Conservation (phyloP, 2,113 vertebrate species). For the Elgaria multicarinata region DNA sequence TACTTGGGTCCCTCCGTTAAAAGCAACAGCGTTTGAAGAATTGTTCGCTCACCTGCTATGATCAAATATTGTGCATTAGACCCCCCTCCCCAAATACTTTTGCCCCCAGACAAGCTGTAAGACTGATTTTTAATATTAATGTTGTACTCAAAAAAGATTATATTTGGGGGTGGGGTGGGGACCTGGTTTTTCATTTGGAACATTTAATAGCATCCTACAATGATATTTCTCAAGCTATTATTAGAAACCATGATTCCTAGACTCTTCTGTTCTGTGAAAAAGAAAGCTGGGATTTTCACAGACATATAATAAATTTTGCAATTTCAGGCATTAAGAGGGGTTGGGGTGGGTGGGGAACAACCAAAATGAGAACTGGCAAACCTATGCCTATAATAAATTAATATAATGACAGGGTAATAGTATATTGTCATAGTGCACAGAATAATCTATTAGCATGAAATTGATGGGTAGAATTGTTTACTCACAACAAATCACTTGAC, state of each 20-base stretch:
- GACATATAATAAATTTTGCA: slow-evolving; percentile 19
- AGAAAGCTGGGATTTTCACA: neutral
- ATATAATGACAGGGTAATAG: slow-evolving; percentile 20
- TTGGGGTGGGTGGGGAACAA: neutral
- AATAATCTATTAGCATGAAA: slow-evolving; percentile 24
- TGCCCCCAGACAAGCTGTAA: neutral
- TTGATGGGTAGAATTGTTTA: slow-evolving; percentile 29
- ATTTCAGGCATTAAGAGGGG: neutral
- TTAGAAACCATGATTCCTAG: neutral
- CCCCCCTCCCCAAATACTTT: neutral
- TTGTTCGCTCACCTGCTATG: neutral
- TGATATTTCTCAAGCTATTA: slow-evolving; percentile 16
- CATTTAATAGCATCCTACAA: neutral
- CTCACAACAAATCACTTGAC: neutral
- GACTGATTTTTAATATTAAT: slow-evolving; percentile 14
- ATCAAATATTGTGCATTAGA: neutral
- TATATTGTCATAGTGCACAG: neutral
- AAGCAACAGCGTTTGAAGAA: neutral
- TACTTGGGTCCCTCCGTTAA: neutral
- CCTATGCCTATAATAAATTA: slow-evolving; percentile 4
- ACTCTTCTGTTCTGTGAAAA: neutral
- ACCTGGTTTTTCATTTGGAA: neutral
- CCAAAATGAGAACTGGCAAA: neutral
- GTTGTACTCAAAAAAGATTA: neutral
- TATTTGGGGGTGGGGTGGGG: neutral